Percentiles rank a stretch among this genome's conserved stretches.
Conservation (phyloP, 2,797 vertebrate genomes). For the Furcifer pardalis region DNA sequence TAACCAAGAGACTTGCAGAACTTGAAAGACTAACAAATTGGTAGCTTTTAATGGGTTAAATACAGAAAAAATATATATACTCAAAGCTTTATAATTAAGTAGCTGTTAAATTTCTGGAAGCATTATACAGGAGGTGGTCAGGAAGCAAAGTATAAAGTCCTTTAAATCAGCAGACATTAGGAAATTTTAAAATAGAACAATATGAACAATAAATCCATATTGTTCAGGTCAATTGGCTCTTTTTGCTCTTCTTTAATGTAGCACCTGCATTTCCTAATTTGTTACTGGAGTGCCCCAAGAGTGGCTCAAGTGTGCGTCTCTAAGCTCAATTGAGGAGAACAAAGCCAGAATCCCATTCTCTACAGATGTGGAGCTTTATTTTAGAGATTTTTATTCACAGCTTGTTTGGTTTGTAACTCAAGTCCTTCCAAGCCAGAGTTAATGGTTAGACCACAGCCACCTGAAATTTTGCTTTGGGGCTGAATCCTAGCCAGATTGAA, state of each 20-base stretch:
- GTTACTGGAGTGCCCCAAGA: slow-evolving; percentile 58
- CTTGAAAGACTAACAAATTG: neutral
- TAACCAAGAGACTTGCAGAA: neutral
- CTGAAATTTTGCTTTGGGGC: slow-evolving; percentile 68
- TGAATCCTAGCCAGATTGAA: slow-evolving; percentile 63
- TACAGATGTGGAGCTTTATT: slow-evolving; percentile 54
- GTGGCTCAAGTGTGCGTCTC: slow-evolving; percentile 52
- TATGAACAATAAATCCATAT: slow-evolving; percentile 62
- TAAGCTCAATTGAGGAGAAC: slow-evolving; percentile 62
- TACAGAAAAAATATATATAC: neutral
- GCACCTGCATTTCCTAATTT: slow-evolving; percentile 68
- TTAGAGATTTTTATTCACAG: slow-evolving; percentile 64
- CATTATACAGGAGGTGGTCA: slow-evolving; percentile 59
- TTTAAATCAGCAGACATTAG: slow-evolving; percentile 68
- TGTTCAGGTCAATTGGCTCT: slow-evolving; percentile 63
- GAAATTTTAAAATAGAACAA: slow-evolving; percentile 48
- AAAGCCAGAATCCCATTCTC: slow-evolving; percentile 65
- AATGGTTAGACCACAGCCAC: slow-evolving; percentile 71
- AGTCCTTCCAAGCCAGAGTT: slow-evolving; percentile 63
- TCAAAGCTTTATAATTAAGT: slow-evolving; percentile 65
- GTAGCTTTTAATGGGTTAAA: slow-evolving; percentile 36
- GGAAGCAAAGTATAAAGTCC: slow-evolving; percentile 65
- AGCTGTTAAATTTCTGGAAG: slow-evolving; percentile 66
- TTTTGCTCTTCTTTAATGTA: slow-evolving; percentile 66
- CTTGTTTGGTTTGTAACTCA: slow-evolving; percentile 72